These are phyloP conservation scores for Gadopsis marmoratus DNA, from an alignment of 2,797 vertebrate genomes.

Conservation along the genomic window DNA sequence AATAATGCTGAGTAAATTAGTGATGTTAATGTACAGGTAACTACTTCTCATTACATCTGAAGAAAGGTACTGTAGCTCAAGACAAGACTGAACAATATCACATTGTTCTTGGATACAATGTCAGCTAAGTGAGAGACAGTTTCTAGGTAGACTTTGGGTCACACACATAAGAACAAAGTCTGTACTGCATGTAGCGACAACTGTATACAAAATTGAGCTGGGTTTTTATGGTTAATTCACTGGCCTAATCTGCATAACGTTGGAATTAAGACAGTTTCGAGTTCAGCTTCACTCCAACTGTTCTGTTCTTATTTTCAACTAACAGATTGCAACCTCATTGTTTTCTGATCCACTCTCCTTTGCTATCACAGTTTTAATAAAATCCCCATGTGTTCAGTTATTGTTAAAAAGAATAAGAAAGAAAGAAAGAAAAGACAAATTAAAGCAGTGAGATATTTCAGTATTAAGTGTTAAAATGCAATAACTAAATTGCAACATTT, in stretches of 20 bases:
- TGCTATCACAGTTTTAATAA: background rate
- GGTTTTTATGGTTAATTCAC: too few species aligned
- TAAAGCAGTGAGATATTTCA: background rate
- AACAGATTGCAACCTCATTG: background rate
- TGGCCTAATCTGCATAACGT: background rate
- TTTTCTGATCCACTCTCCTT: background rate
- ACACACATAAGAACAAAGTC: background rate
- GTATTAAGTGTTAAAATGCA: background rate
- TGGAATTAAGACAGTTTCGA: background rate
- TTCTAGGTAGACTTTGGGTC: background rate
- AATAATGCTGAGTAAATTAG: background rate
- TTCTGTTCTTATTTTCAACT: background rate
- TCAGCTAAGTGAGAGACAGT: background rate
- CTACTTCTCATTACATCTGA: background rate
- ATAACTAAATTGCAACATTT: background rate
- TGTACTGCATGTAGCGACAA: background rate
- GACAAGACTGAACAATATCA: background rate
- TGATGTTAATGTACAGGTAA: background rate
- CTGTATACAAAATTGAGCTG: background rate
- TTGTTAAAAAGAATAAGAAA: slow-evolving; percentile 1
- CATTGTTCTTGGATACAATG: background rate
- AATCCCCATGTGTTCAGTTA: background rate
- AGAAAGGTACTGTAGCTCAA: background rate
- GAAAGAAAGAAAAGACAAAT: background rate
- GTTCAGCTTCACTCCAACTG: background rate